These are phyloP conservation scores for Drosophila kepulauana DNA, from an alignment of 1,140 invertebrate genomes.

Conservation along the genomic window DNA sequence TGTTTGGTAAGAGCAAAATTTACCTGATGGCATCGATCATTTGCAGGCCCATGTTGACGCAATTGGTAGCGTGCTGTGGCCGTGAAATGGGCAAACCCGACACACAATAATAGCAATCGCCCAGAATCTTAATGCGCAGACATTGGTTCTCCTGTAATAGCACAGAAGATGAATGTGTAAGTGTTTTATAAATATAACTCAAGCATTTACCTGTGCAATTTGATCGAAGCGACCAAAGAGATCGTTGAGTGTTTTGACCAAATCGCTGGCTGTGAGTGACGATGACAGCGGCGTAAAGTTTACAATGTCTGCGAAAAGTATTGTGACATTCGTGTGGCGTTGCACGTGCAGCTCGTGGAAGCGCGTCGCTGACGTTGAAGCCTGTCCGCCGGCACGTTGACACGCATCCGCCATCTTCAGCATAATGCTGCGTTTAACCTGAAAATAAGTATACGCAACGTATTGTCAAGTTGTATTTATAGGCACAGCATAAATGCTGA, in stretches of 20 bases:
- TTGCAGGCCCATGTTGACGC: conserved; percentile 97
- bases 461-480: background rate
- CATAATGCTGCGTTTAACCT: conserved; percentile 97
- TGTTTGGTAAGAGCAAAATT: conserved; percentile 59
- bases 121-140: conserved; percentile 97
- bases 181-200: background rate
- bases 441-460: conserved; percentile 23
- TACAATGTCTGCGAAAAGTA: conserved; percentile 99
- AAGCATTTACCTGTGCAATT: conserved; percentile 92
- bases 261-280: conserved; percentile 95
- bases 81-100: conserved; percentile 96
- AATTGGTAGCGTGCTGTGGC: conserved; percentile 97
- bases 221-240: conserved; percentile 98
- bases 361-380: conserved; percentile 92
- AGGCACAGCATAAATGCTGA: too few relatives aligned
- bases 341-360: conserved; percentile 99
- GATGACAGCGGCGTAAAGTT: conserved; percentile 98
- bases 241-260: conserved; percentile 98
- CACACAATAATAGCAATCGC: conserved; percentile 98
- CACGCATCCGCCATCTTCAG: conserved; percentile 96
- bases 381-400: conserved; percentile 88
- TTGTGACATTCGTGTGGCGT: conserved; percentile 98
- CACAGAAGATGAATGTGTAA: background rate
- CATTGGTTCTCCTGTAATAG: conserved; percentile 95
- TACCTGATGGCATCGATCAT: conserved; percentile 98